Percentiles rank a stretch among this genome's conserved stretches.
Conservation (phyloP, 2,797 vertebrate species). For the Morus bassanus region DNA sequence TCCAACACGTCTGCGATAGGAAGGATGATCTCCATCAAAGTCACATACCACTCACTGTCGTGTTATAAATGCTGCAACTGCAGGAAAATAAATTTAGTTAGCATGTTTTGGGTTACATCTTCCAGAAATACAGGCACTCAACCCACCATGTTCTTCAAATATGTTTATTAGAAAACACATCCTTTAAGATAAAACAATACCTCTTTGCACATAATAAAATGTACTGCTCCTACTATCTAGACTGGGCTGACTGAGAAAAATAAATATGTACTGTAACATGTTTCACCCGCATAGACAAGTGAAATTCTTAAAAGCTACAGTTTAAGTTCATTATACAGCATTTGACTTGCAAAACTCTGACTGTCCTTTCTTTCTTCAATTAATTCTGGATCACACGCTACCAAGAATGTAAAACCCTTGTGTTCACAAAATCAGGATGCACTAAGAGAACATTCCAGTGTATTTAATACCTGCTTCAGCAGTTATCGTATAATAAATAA, state of each 20-base stretch:
- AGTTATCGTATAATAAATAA: not conserved
- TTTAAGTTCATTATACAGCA: not conserved
- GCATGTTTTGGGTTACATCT: not conserved
- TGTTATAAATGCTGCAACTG: not conserved
- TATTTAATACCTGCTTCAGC: not conserved
- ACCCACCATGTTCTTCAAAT: not conserved
- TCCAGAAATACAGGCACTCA: not conserved
- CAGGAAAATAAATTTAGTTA: not conserved
- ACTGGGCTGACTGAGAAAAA: not conserved
- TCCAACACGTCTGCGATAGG: fast-evolving
- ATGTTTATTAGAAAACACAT: not conserved
- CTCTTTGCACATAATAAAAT: not conserved
- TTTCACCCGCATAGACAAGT: not conserved
- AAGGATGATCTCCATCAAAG: not conserved
- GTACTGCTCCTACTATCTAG: not conserved
- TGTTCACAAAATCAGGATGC: not conserved
- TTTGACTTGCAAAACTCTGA: not conserved
- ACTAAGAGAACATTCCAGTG: not conserved
- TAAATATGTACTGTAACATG: not conserved
- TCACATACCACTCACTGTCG: fast-evolving
- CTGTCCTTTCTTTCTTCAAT: not conserved
- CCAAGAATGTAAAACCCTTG: not conserved
- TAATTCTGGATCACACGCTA: not conserved
- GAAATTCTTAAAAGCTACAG: not conserved
- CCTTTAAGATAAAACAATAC: not conserved